Evolutionary conservation across 2,888 invertebrate species (phyloP).

Genomic region (Thysanoteuthis rhombus): DNA sequence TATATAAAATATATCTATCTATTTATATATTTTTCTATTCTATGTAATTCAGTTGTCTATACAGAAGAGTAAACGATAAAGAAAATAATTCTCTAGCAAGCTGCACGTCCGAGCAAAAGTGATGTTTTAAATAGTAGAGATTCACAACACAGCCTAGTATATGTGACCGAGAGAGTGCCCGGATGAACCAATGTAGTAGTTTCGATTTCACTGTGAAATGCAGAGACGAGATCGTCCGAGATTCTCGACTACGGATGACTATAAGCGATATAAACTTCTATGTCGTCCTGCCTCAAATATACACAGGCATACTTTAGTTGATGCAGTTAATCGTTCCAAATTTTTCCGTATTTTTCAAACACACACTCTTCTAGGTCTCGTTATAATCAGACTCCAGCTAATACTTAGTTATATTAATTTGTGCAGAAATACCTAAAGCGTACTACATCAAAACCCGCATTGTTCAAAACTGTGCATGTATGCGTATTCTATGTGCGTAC

Average conservation of each 20-base stretch:
- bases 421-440: too few species aligned
- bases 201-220: background rate
- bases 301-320: background rate
- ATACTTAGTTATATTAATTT: too few species aligned
- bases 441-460: too few species aligned
- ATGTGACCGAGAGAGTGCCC: background rate
- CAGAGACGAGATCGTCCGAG: background rate
- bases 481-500: background rate
- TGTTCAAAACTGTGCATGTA: too few species aligned
- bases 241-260: background rate
- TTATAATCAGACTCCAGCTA: too few species aligned
- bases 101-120: background rate
- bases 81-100: background rate
- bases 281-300: background rate
- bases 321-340: too few species aligned
- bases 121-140: background rate
- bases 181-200: slow-evolving; percentile 12
- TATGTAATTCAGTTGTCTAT: background rate
- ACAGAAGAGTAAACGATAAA: background rate
- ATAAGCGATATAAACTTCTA: background rate
- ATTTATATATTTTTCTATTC: background rate
- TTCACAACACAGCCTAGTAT: background rate
- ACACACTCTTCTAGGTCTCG: too few species aligned
- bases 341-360: too few species aligned
- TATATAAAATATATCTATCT: too few species aligned